A percentile compares a stretch with the other conserved stretches of the same genome.
Conservation (phyloP, 2,888 invertebrate species). For the Synergus gifuensis region DNA sequence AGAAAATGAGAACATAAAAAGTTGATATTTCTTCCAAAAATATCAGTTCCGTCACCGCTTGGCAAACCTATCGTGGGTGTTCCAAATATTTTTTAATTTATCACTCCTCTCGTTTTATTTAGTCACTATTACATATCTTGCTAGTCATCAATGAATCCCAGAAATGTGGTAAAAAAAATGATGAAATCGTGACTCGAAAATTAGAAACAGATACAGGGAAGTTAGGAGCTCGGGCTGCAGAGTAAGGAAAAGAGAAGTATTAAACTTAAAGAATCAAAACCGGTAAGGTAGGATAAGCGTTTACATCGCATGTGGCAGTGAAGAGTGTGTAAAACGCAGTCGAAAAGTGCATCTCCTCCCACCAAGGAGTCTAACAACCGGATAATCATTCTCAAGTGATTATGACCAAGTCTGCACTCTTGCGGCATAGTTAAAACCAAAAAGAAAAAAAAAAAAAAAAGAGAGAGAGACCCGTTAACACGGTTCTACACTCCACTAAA, state of each 20-base stretch:
- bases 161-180: no score
- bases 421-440: slow-evolving; percentile 41
- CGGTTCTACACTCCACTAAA: slow-evolving; percentile 42
- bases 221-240: no score
- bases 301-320: slow-evolving; percentile 55
- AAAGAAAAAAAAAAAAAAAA: no score
- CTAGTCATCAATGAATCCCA: neutral
- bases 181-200: no score
- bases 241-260: neutral
- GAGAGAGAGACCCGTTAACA: slow-evolving; percentile 42
- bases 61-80: neutral
- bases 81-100: slow-evolving; percentile 3
- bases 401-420: slow-evolving; percentile 46
- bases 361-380: slow-evolving; percentile 66
- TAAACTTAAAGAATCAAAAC: neutral
- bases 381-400: slow-evolving; percentile 65
- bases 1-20: neutral
- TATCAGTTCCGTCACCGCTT: neutral
- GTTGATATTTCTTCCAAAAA: neutral
- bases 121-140: neutral
- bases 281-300: slow-evolving; percentile 37
- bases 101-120: slow-evolving; percentile 1
- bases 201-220: no score
- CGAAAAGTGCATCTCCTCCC: slow-evolving; percentile 64
- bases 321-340: slow-evolving; percentile 58